Conservation (phyloP, 2,888 invertebrate genomes). For the Zaprionus obscuricornis region DNA sequence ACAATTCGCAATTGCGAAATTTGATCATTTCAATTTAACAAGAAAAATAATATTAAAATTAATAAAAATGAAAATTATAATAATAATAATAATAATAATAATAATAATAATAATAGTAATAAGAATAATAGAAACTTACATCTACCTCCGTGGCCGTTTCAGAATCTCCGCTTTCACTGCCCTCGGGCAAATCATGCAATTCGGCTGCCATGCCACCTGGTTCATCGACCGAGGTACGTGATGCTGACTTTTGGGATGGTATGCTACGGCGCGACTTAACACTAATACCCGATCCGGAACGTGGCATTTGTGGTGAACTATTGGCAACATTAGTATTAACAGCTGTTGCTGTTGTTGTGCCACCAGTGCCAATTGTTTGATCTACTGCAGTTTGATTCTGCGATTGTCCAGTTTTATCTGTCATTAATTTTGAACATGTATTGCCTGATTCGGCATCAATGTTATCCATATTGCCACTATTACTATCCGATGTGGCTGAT, state of each 20-base stretch:
- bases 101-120: too few relatives aligned
- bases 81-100: too few relatives aligned
- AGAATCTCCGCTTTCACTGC: constrained; percentile 86
- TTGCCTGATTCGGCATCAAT: constrained; percentile 67
- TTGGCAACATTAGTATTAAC: constrained; percentile 69
- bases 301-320: constrained; percentile 83
- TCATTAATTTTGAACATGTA: too few relatives aligned
- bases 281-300: constrained; percentile 85
- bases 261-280: constrained; percentile 85
- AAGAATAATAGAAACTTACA: too few relatives aligned
- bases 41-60: too few relatives aligned
- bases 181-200: constrained; percentile 85
- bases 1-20: too few relatives aligned
- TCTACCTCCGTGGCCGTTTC: constrained; percentile 90
- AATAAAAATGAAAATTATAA: too few relatives aligned
- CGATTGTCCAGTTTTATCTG: constrained; percentile 53
- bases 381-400: constrained; percentile 48
- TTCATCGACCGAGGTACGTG: constrained; percentile 85
- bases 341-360: not conserved
- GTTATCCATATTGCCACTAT: constrained; percentile 78
- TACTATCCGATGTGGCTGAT: constrained; percentile 80
- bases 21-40: too few relatives aligned
- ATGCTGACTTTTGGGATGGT: constrained; percentile 84
- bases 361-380: too few relatives aligned
- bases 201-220: constrained; percentile 83